Evolutionary conservation across 2,113 vertebrate genomes (phyloP), one percentile per base, ranked within the genome.

Genomic region (Athene cunicularia): DNA sequence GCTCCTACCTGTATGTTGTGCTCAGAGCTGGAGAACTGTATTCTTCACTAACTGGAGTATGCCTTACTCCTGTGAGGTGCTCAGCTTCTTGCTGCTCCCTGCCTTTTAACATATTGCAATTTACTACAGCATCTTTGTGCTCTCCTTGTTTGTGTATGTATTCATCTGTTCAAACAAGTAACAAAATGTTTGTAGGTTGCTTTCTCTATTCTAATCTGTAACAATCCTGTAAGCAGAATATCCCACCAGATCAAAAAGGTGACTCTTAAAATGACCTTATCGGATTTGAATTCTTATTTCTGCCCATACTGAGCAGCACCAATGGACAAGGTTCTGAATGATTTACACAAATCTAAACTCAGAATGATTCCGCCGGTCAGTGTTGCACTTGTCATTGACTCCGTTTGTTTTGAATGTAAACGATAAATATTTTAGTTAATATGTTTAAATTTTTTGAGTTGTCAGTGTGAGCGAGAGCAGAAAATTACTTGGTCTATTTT

Each of bases 351-450:
- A 52, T 76, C 32, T 47, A 50, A 63, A 47, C 24, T 50, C 9
- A 6, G 49, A 68, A 58, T 9, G 35, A 53, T 76, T 68, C 47
- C 32, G 33, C n/a, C 0, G 0, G 80, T 72, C 71, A 86, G n/a
- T 62, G 58, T 55, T 92, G 58, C 86, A 92, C 63, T 94, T 93
- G 92, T 88, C 55, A 41, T 8, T 68, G 82, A 72, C 58, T 80
- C 67, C 27, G 32, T 50, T 86, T 97, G 90, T 92, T 96, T 90
- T 90, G 75, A 94, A 84, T 74, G 68, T 83, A 93, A 95, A 86
- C 8, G 4, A 83, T 86, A 94, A 94, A 93, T 95, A 90, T 92
- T 96, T 95, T 56, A 81, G 37, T 91, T 92, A 53, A 90, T 80
- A 19, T 3, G 49, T 88, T 85, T 79, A 85, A 94, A 15, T 45